phyloP scores from a whole-genome alignment of 2,888 invertebrate species.

The Spisula subtruncata region DNA sequence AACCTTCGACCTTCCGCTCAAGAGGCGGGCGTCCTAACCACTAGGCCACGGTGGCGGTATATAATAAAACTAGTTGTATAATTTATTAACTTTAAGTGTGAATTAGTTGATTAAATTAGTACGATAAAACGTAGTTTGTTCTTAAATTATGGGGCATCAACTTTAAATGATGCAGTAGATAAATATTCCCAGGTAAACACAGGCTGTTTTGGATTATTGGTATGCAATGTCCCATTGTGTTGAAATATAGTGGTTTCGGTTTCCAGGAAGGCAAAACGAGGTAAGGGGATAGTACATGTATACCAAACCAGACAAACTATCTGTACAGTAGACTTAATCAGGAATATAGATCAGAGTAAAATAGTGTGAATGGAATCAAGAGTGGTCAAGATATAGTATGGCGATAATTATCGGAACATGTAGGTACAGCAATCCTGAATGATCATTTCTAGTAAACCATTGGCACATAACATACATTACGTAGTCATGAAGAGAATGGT shows the following conservation, averaged over 20 bases:
- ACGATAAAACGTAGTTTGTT: not conserved
- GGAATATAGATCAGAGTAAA: not conserved
- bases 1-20: no score
- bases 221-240: slow-evolving; percentile 1
- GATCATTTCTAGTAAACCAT: not conserved
- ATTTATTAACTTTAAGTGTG: no score
- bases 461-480: no score
- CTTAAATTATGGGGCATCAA: not conserved
- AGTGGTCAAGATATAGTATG: not conserved
- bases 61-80: no score
- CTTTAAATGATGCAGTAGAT: not conserved
- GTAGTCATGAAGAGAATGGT: no score
- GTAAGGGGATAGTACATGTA: not conserved
- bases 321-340: not conserved
- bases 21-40: no score
- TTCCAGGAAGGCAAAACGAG: not conserved
- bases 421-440: not conserved
- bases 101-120: no score
- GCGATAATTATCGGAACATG: not conserved
- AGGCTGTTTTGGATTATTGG: not conserved
- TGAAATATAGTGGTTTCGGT: not conserved
- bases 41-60: no score
- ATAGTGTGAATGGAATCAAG: not conserved
- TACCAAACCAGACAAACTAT: not conserved
- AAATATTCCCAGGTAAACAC: not conserved